phyloP scores from a whole-genome alignment of 2,113 vertebrate species.

The Verasper variegatus region DNA sequence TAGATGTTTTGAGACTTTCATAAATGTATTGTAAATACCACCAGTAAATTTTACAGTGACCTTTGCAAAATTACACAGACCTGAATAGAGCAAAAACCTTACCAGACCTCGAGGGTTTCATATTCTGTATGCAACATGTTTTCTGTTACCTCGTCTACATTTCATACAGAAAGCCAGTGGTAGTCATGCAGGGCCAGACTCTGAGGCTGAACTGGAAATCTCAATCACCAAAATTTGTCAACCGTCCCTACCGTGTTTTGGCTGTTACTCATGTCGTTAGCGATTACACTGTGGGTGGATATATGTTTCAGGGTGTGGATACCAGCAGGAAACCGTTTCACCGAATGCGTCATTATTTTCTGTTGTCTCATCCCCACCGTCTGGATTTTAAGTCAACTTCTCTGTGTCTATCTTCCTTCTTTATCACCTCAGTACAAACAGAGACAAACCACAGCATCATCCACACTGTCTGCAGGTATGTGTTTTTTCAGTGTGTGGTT shows the following conservation, averaged over 20 bases:
- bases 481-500: background rate
- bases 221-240: slow-evolving; percentile 5
- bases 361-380: slow-evolving; percentile 31
- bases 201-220: background rate
- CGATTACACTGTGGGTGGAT: background rate
- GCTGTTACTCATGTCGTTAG: slow-evolving; percentile 21
- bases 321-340: slow-evolving; percentile 16
- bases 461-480: background rate
- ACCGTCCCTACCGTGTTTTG: slow-evolving; percentile 10
- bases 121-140: background rate
- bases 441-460: slow-evolving; percentile 20
- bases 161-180: slow-evolving; percentile 28
- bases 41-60: background rate
- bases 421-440: slow-evolving; percentile 3
- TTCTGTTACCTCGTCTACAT: slow-evolving; percentile 9
- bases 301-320: slow-evolving; percentile 22
- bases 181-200: slow-evolving; percentile 20
- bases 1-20: too few species aligned
- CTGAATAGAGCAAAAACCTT: background rate
- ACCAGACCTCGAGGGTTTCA: too few species aligned
- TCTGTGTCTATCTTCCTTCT: slow-evolving; percentile 1
- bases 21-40: too few species aligned
- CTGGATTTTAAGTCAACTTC: slow-evolving; percentile 30
- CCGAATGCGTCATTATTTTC: slow-evolving; percentile 12
- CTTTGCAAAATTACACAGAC: background rate